Percentiles rank a stretch among this genome's conserved stretches.
Evolutionary conservation across 2,113 vertebrate species (phyloP).

Genomic region (Phalacrocorax pelagicus): DNA sequence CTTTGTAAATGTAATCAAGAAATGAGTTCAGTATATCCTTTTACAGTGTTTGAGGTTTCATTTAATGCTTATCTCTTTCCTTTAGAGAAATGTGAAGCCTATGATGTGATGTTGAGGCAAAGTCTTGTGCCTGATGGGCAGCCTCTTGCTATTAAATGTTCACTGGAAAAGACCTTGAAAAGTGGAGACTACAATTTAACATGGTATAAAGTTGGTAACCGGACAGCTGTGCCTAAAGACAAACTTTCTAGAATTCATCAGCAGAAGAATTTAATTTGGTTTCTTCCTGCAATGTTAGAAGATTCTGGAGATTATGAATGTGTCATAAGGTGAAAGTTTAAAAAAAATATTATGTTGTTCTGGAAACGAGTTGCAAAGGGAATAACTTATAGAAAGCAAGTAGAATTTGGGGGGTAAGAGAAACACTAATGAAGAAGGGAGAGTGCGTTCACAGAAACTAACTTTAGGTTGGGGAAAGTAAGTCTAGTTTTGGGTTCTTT

Average conservation of each 20-base stretch:
- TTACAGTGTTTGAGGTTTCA: neutral
- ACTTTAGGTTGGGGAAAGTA: neutral
- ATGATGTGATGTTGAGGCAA: slow-evolving; percentile 21
- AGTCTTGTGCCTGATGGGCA: slow-evolving; percentile 43
- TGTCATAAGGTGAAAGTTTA: slow-evolving; percentile 78
- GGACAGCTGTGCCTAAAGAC: slow-evolving; percentile 56
- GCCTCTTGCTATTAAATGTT: slow-evolving; percentile 60
- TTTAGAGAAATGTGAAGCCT: slow-evolving; percentile 44
- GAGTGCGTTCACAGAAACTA: neutral
- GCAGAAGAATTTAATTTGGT: slow-evolving; percentile 75
- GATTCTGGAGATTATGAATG: slow-evolving; percentile 81
- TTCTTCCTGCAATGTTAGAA: slow-evolving; percentile 74
- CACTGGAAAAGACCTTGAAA: neutral
- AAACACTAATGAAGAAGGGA: neutral
- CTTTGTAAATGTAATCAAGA: neutral
- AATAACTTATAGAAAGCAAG: neutral
- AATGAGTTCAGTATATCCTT: neutral
- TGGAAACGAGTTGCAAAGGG: neutral
- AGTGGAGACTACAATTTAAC: slow-evolving; percentile 65
- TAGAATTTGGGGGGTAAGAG: neutral
- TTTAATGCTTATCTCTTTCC: slow-evolving; percentile 17
- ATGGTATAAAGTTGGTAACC: slow-evolving; percentile 79
- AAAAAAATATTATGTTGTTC: neutral
- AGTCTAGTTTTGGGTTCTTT: neutral
- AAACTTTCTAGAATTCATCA: slow-evolving; percentile 69